These are phyloP conservation scores for Sebastes iracundus DNA, from an alignment of 2,797 vertebrate species.

Conservation along the genomic window DNA sequence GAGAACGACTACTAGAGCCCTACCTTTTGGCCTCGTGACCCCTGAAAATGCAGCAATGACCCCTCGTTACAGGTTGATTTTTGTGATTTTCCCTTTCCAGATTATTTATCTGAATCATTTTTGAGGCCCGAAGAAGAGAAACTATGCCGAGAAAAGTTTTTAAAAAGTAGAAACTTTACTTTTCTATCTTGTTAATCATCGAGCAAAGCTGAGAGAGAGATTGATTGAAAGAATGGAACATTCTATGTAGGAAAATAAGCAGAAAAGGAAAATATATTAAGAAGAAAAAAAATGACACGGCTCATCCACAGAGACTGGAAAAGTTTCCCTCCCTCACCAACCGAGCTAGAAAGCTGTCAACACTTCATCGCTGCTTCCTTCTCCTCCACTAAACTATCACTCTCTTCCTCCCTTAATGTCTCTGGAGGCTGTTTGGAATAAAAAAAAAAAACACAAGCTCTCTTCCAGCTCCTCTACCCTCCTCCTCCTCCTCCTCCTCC, in stretches of 20 bases:
- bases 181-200: background rate
- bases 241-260: background rate
- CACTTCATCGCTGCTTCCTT: conserved; percentile 44
- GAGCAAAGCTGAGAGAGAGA: background rate
- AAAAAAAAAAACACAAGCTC: background rate
- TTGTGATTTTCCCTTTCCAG: background rate
- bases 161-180: background rate
- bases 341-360: conserved; percentile 49
- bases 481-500: background rate
- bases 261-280: background rate
- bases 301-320: conserved; percentile 12
- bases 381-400: conserved; percentile 40
- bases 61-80: background rate
- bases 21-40: background rate
- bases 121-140: background rate
- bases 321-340: conserved; percentile 14
- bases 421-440: conserved; percentile 33
- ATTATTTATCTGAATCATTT: background rate
- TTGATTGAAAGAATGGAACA: background rate
- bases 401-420: conserved; percentile 27
- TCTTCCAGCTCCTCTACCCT: conserved; percentile 1
- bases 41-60: background rate
- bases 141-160: background rate
- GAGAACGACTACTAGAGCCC: background rate
- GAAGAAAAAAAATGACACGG: background rate